Base-by-base conservation (phyloP, 2,888 invertebrate genomes). In the Nineta flava region DNA sequence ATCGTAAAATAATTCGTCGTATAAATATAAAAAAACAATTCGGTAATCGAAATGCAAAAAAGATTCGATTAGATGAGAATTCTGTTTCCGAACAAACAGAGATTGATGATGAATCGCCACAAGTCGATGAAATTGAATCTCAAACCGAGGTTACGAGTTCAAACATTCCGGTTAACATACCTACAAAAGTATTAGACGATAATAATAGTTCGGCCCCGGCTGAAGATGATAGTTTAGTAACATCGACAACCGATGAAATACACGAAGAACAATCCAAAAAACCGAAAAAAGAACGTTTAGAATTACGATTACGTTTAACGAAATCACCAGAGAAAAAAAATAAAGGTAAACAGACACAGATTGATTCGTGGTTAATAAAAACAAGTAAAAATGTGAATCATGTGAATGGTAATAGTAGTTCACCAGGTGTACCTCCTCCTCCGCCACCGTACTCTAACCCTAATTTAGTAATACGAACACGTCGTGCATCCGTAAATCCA, bases 381-480 rank as follows among this genome's bases (percentile, higher is more conserved):
- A 45, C 55, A 15, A 53, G 57, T 45, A 53, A 53, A 47, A 26
- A 3, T 7, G 4, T 26, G 7, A 44, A 44, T 44, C 44, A 44
- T n/a, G 13, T 44, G 13, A 44, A 44, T 44, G 44, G 44, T 13
- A 13, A 44, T 17, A 44, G 12, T 9, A 13, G n/a, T 15, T 15
- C 38, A n/a, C 12, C 38, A 13, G 15, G 9, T 38, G 26, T 26
- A 26, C 26, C 26, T 7, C 26, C 42, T 16, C 19, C 52, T 48
- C 42, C 53, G 2, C 21, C 57, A 32, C 59, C 61, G 10, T 60
- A 57, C 49, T 51, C 57, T 9, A 60, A 59, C 47, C 58, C 60
- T 7, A 60, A 60, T 51, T 55, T 60, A 13, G 58, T 61, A 6
- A 59, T 60, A 32, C 52, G 61, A 47, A 60, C 61, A 12, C 53